Conservation (phyloP, 2,113 vertebrate species). For the Cinclus mexicanus region DNA sequence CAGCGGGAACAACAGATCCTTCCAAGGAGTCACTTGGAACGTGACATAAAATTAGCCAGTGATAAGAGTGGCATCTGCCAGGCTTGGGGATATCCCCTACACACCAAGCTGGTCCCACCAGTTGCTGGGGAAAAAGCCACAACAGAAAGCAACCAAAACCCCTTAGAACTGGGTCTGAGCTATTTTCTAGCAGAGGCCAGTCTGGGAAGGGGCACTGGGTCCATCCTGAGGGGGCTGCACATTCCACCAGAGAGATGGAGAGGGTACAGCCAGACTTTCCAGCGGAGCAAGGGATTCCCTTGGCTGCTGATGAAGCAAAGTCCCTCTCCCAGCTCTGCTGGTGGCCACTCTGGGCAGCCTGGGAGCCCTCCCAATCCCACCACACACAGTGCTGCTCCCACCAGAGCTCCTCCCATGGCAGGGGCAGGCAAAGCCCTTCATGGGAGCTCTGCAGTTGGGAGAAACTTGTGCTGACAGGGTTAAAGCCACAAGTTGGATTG, state of each 20-base stretch:
- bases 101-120: neutral
- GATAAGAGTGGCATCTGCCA: neutral
- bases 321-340: neutral
- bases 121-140: neutral
- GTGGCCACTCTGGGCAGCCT: neutral
- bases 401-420: neutral
- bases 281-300: neutral
- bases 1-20: neutral
- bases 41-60: neutral
- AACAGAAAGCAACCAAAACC: neutral
- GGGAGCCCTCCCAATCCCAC: neutral
- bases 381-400: accelerated
- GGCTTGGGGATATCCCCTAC: neutral
- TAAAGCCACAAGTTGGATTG: conserved; percentile 17
- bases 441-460: neutral
- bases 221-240: neutral
- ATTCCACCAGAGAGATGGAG: accelerated
- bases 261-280: neutral
- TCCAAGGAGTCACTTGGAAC: neutral
- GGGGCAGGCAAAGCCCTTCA: neutral
- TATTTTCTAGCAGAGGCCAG: neutral
- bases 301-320: neutral
- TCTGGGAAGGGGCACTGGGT: neutral
- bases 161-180: neutral
- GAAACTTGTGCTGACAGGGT: conserved; percentile 12